Percentiles rank a stretch among this genome's conserved stretches.
phyloP scores from a whole-genome alignment of 2,113 vertebrate genomes.

The Promerops cafer region DNA sequence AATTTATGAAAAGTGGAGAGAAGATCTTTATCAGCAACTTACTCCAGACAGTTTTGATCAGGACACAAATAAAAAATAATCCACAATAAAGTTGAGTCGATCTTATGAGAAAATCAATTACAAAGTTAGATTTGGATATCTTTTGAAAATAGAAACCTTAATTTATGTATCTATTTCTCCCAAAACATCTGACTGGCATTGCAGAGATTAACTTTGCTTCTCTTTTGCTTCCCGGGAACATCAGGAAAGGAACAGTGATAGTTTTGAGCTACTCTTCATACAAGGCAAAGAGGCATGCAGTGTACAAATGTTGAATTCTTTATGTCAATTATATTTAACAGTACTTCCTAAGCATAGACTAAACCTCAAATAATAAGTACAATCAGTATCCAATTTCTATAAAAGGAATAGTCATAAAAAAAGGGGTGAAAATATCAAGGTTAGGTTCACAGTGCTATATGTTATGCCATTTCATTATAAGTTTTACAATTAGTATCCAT shows the following conservation, averaged over 20 bases:
- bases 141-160: neutral
- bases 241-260: neutral
- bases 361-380: neutral
- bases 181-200: neutral
- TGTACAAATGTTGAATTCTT: neutral
- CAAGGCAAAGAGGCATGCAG: neutral
- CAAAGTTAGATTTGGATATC: neutral
- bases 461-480: neutral
- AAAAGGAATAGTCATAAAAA: rapidly evolving
- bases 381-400: neutral
- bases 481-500: neutral
- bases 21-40: neutral
- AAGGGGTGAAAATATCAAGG: neutral
- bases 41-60: neutral
- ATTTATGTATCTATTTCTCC: neutral
- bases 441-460: neutral
- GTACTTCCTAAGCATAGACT: neutral
- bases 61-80: neutral
- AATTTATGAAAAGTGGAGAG: neutral
- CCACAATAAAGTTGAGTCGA: neutral
- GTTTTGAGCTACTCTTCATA: neutral
- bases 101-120: neutral
- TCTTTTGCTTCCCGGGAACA: neutral
- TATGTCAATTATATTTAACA: neutral
- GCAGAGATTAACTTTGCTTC: neutral